These are phyloP conservation scores for Pan paniscus DNA, from an alignment of 2,113 vertebrate genomes.

Conservation along the genomic window DNA sequence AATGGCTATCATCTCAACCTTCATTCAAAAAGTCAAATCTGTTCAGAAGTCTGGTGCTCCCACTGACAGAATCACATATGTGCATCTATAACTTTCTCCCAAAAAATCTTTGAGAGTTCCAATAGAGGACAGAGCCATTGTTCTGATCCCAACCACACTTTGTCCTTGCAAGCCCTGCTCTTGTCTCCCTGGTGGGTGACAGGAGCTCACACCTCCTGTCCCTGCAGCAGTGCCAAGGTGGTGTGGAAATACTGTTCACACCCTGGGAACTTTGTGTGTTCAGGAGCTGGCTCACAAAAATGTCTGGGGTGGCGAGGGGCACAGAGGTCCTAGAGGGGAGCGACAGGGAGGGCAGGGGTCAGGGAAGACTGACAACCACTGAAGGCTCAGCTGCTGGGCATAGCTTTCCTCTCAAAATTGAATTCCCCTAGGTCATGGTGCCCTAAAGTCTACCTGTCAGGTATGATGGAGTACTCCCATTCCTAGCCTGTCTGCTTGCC, in stretches of 20 bases:
- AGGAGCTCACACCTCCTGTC: neutral
- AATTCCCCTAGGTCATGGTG: too few species aligned
- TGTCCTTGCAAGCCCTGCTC: neutral
- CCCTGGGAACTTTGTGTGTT: too few species aligned
- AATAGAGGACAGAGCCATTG: neutral
- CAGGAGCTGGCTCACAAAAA: neutral
- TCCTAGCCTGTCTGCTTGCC: neutral
- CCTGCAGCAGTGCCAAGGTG: neutral
- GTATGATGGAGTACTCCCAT: neutral
- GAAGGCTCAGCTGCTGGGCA: too few species aligned
- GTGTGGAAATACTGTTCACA: too few species aligned
- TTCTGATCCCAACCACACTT: neutral
- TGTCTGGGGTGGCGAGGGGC: neutral
- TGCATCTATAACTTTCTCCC: neutral
- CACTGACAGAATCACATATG: neutral
- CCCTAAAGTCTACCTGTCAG: neutral
- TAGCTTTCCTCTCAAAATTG: neutral
- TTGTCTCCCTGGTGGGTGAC: neutral
- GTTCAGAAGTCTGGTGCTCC: neutral
- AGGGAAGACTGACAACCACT: too few species aligned
- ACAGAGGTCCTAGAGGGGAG: neutral
- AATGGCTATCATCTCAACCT: neutral
- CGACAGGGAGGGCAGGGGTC: rapidly evolving
- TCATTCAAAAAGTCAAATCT: neutral
- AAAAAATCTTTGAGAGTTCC: neutral